phyloP scores from a whole-genome alignment of 2,113 vertebrate species.

The Dasyprocta punctata region DNA sequence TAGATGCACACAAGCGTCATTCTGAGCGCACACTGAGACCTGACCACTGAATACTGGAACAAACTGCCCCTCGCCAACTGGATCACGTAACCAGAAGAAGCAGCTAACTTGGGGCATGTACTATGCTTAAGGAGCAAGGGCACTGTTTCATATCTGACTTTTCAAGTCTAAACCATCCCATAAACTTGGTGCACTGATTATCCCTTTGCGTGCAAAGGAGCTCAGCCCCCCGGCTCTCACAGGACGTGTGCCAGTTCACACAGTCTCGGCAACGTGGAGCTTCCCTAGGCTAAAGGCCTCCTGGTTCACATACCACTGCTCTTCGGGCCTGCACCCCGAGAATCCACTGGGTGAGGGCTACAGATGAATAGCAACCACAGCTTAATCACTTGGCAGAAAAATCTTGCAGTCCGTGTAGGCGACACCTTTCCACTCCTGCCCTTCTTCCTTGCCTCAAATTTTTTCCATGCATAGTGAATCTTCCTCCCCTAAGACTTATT shows the following conservation, averaged over 20 bases:
- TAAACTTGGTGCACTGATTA: not conserved
- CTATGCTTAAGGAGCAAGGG: not conserved
- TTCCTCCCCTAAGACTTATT: not conserved
- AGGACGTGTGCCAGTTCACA: not conserved
- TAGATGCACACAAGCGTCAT: not conserved
- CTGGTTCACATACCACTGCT: not conserved
- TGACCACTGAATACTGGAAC: not conserved
- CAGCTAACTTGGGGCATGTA: not conserved
- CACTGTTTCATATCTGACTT: not conserved
- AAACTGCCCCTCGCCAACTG: not conserved
- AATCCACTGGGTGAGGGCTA: not conserved
- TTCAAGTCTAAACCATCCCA: slow-evolving; percentile 19
- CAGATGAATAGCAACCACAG: not conserved
- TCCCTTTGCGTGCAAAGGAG: slow-evolving; percentile 6
- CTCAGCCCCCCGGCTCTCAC: not conserved
- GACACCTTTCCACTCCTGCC: not conserved
- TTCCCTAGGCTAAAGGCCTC: not conserved
- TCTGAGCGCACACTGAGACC: not conserved
- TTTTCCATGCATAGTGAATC: not conserved
- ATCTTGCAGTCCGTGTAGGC: no score
- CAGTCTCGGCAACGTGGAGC: not conserved
- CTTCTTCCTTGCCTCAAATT: not conserved
- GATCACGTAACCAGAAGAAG: not conserved
- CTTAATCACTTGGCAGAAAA: not conserved
- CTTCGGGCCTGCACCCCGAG: not conserved